Evolutionary conservation across 2,888 invertebrate genomes (phyloP).

Genomic region (Lithodes maja): DNA sequence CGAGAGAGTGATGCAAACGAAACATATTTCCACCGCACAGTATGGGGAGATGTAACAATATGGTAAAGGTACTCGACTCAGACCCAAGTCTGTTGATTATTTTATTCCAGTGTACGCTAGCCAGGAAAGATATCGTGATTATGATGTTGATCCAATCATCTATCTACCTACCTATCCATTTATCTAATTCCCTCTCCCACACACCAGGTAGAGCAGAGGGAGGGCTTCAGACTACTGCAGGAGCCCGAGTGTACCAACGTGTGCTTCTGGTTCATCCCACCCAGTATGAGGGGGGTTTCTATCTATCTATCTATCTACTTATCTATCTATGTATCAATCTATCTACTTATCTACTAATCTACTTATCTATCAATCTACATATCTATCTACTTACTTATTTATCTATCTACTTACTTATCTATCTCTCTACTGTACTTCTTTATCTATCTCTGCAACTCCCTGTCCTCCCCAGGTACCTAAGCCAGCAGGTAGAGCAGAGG

Average conservation of each 20-base stretch:
- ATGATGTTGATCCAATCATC: not conserved
- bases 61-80: no score
- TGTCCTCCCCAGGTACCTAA: not conserved
- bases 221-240: slow-evolving; percentile 81
- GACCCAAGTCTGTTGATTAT: no score
- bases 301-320: not conserved
- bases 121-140: no score
- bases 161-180: not conserved
- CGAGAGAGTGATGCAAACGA: no score
- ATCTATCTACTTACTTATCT: no score
- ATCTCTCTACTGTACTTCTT: no score
- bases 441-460: no score
- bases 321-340: no score
- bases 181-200: not conserved
- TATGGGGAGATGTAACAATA: not conserved
- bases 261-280: slow-evolving; percentile 91
- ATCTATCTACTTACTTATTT: not conserved
- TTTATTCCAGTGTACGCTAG: no score
- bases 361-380: no score
- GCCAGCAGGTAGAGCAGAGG: slow-evolving; percentile 70
- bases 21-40: no score
- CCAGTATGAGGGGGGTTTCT: slow-evolving; percentile 76
- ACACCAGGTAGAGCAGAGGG: slow-evolving; percentile 71
- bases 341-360: no score
- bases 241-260: slow-evolving; percentile 86